Evolutionary conservation across 2,888 invertebrate genomes (phyloP).

Genomic region (Marasmarcha lunaedactyla): DNA sequence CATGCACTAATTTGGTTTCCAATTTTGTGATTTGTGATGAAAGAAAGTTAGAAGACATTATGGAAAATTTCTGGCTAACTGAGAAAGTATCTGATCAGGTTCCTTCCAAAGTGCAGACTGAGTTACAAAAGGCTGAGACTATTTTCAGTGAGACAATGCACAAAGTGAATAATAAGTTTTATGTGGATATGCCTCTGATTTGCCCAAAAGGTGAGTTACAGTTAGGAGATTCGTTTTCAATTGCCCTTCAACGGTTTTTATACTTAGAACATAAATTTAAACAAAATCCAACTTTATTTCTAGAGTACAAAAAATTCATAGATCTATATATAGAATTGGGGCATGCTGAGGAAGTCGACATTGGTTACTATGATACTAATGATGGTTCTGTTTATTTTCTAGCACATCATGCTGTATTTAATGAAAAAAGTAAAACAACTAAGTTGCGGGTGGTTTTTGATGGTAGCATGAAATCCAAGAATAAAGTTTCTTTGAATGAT

Average conservation of each 20-base stretch:
- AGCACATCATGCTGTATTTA: conserved; percentile 5
- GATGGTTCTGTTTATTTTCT: conserved; percentile 5
- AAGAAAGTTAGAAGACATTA: too few relatives aligned
- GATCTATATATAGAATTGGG: background rate
- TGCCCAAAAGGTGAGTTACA: too few relatives aligned
- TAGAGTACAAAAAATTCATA: conserved; percentile 1
- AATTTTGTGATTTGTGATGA: too few relatives aligned
- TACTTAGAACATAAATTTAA: background rate
- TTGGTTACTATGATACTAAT: background rate
- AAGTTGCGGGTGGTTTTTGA: conserved; percentile 4
- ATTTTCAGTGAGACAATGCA: too few relatives aligned
- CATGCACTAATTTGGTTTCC: too few relatives aligned
- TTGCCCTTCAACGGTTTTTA: background rate
- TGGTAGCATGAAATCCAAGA: conserved; percentile 2
- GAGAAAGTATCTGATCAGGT: too few relatives aligned
- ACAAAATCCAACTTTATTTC: background rate
- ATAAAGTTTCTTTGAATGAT: conserved; percentile 4
- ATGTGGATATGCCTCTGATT: too few relatives aligned
- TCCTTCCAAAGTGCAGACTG: too few relatives aligned
- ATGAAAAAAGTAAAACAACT: conserved; percentile 4
- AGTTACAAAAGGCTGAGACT: too few relatives aligned
- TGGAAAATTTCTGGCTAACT: too few relatives aligned
- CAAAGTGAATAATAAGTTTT: too few relatives aligned
- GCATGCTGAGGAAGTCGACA: background rate
- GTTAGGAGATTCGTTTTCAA: too few relatives aligned